Percentiles rank a stretch among this genome's conserved stretches.
Evolutionary conservation across 1,140 invertebrate species (phyloP).

Genomic region (Laupala kohalensis): DNA sequence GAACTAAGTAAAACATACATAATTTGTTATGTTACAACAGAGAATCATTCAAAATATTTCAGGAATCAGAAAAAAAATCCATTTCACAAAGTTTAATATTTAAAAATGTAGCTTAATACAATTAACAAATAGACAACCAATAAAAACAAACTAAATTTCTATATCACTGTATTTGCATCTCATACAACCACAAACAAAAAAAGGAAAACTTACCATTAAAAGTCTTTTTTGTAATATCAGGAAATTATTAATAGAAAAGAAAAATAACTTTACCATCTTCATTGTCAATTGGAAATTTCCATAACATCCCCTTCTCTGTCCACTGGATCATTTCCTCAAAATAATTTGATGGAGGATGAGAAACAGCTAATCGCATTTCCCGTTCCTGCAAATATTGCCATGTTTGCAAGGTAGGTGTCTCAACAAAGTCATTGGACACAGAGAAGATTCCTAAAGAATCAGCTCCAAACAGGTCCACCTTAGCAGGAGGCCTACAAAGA

Average conservation of each 20-base stretch:
- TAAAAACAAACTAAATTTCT: too few species aligned
- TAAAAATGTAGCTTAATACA: too few species aligned
- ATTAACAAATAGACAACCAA: too few species aligned
- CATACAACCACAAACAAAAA: too few species aligned
- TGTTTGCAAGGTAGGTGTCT: slow-evolving; percentile 38
- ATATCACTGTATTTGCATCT: too few species aligned
- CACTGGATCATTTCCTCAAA: slow-evolving; percentile 88
- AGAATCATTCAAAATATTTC: too few species aligned
- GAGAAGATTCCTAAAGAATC: slow-evolving; percentile 17
- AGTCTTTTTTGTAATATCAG: neutral
- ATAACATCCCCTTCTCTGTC: slow-evolving; percentile 89
- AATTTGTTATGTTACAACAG: too few species aligned
- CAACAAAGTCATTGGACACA: slow-evolving; percentile 19
- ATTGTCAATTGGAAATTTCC: slow-evolving; percentile 96
- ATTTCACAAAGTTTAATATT: too few species aligned
- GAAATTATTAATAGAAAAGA: slow-evolving; percentile 13
- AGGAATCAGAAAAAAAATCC: too few species aligned
- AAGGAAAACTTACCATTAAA: too few species aligned
- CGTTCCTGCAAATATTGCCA: slow-evolving; percentile 53
- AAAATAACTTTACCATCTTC: slow-evolving; percentile 62
- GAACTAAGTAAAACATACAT: too few species aligned
- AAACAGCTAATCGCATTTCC: slow-evolving; percentile 46
- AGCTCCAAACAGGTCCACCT: slow-evolving; percentile 40
- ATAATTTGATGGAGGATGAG: slow-evolving; percentile 68
- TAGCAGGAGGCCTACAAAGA: slow-evolving; percentile 18